Percentiles rank a stretch among this genome's conserved stretches.
Evolutionary conservation across 2,113 vertebrate species (phyloP).

Genomic region (Microtus pennsylvanicus): DNA sequence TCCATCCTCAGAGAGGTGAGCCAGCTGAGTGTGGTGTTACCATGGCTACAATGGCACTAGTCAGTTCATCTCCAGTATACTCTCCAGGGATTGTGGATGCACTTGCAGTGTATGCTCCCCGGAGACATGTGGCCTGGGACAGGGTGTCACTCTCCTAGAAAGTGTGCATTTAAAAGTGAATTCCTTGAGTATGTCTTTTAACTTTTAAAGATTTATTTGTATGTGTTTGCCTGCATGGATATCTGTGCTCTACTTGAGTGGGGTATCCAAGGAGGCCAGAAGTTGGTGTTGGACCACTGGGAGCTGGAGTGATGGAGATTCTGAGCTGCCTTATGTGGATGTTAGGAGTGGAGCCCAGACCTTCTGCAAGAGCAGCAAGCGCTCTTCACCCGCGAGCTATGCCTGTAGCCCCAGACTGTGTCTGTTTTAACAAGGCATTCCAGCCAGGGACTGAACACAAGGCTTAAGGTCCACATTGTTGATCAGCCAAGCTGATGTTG

Average conservation of each 20-base stretch:
- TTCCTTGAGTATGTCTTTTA: no score
- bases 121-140: no score
- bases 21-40: neutral
- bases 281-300: neutral
- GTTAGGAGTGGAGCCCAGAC: neutral
- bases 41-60: neutral
- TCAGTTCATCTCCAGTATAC: neutral
- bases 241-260: no score
- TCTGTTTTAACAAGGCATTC: neutral
- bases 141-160: neutral
- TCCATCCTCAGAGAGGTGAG: neutral
- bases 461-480: neutral
- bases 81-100: no score
- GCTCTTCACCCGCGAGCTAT: no score
- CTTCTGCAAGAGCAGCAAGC: neutral
- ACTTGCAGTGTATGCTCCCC: neutral
- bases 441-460: neutral
- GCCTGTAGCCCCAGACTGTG: no score
- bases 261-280: neutral
- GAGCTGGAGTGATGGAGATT: neutral
- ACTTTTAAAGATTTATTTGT: neutral
- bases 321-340: neutral
- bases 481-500: neutral
- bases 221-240: neutral
- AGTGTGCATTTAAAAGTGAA: neutral